Evolutionary conservation across 2,888 invertebrate species (phyloP), one percentile per base, ranked within the genome.

Genomic region (Drosophila fungiperda): DNA sequence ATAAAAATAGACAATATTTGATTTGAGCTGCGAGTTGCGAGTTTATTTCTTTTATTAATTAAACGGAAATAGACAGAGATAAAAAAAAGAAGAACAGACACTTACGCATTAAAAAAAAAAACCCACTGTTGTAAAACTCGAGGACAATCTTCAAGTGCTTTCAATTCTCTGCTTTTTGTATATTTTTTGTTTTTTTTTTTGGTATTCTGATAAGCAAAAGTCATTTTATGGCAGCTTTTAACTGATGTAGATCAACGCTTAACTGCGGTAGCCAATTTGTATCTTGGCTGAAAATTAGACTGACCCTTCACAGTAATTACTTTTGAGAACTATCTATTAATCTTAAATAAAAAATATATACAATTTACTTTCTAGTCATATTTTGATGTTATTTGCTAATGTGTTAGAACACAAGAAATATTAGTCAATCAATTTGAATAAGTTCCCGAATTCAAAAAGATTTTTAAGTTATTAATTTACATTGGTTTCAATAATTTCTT

Each of bases 11-110:
- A 84, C 87, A 84, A 68, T 88, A 83, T 88, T 88, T 83, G 87
- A 82, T 83, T 76, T 83, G 49, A 76, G 66, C 67, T 78, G 68
- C 15, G 65, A 84, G 65, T 67, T 72, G 71, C 23, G 63, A 68
- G 60, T 82, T 71, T 75, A 69, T 77, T 80, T 73, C 69, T 75
- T 85, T 87, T 87, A 90, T 82, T 89, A 85, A 90, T 85, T 89
- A 85, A 83, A 82, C 73, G 85, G 88, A 83, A 83, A 82, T 73
- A 65, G 62, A 62, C 17, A 52, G 23, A 78, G 74, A 87, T 75
- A 68, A 74, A 63, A 64, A 17, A 11, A 11, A 38, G 12, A 48
- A n/a, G 15, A 17, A 9, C 17, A 55, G n/a, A 54, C 45, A 45
- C 45, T 45, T 45, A 45, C 23, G 23, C 45, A 45, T 45, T 8